phyloP scores from a whole-genome alignment of 2,888 invertebrate genomes.

The Amblyjoppa proteus region DNA sequence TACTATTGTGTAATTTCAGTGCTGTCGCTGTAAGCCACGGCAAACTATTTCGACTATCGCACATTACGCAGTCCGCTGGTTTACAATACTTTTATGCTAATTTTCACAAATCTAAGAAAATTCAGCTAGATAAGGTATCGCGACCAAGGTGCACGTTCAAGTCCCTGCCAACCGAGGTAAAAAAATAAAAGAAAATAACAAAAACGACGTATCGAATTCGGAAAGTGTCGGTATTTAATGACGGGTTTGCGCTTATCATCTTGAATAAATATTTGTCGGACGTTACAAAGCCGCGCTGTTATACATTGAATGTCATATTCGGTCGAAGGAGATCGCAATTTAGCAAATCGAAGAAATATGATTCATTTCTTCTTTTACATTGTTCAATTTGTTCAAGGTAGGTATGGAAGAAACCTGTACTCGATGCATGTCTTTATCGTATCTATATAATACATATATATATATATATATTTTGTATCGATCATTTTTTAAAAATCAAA shows the following conservation, averaged over 20 bases:
- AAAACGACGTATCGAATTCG: neutral
- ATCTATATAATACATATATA: no score
- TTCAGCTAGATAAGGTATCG: neutral
- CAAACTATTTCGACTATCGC: neutral
- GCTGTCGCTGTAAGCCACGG: neutral
- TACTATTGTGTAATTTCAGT: neutral
- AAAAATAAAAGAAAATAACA: neutral
- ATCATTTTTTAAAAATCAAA: no score
- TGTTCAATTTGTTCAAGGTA: no score
- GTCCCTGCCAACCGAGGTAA: neutral
- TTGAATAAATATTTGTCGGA: neutral
- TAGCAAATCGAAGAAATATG: neutral
- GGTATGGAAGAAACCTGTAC: no score
- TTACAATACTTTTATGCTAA: neutral
- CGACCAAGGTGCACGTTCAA: neutral
- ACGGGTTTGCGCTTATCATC: neutral
- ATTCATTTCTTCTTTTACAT: neutral
- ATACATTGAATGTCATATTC: neutral
- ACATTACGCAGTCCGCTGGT: neutral
- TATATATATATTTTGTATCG: no score
- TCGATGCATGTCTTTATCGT: no score
- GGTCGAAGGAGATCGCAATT: neutral
- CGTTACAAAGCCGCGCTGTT: neutral
- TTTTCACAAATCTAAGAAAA: neutral
- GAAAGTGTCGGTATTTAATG: neutral